These are phyloP conservation scores for Scaptomyza parva DNA, from an alignment of 2,888 invertebrate species.

Conservation along the genomic window DNA sequence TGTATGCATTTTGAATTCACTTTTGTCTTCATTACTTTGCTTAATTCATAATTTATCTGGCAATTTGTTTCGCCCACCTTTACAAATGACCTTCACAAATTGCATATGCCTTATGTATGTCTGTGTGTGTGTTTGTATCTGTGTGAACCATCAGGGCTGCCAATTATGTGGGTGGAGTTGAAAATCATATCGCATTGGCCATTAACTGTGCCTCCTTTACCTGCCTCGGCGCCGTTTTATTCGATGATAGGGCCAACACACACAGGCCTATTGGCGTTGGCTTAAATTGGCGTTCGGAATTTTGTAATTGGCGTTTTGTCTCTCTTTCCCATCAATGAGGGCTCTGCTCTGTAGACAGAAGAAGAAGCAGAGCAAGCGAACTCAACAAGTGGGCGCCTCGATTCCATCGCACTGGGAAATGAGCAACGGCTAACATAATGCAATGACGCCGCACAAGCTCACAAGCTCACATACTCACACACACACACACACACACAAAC, in stretches of 20 bases:
- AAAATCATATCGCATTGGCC: slow-evolving; percentile 80
- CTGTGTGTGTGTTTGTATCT: slow-evolving; percentile 1
- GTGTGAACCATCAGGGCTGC: slow-evolving; percentile 19
- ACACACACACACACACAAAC: slow-evolving; percentile 17
- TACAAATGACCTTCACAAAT: slow-evolving; percentile 17
- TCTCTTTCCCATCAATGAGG: slow-evolving; percentile 54
- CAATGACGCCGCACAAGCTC: slow-evolving; percentile 22
- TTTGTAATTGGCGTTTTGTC: slow-evolving; percentile 72
- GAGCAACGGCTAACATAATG: slow-evolving; percentile 64
- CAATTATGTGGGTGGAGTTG: slow-evolving; percentile 82
- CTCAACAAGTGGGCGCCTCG: slow-evolving; percentile 64
- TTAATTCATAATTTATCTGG: not conserved
- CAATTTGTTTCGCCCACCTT: not conserved
- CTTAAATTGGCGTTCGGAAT: slow-evolving; percentile 58
- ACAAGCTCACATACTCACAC: slow-evolving; percentile 21
- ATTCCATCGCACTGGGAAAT: slow-evolving; percentile 50
- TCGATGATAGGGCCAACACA: slow-evolving; percentile 64
- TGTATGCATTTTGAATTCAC: not conserved
- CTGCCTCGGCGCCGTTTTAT: slow-evolving; percentile 35
- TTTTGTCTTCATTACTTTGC: not conserved
- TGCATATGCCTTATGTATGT: not conserved
- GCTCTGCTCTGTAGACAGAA: slow-evolving; percentile 1
- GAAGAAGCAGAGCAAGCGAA: slow-evolving; percentile 20
- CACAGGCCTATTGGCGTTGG: slow-evolving; percentile 63
- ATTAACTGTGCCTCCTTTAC: slow-evolving; percentile 49